Percentiles rank a stretch among this genome's conserved stretches.
These are phyloP conservation scores for Acanthococcus lagerstroemiae DNA, from an alignment of 2,888 invertebrate species.

Conservation along the genomic window DNA sequence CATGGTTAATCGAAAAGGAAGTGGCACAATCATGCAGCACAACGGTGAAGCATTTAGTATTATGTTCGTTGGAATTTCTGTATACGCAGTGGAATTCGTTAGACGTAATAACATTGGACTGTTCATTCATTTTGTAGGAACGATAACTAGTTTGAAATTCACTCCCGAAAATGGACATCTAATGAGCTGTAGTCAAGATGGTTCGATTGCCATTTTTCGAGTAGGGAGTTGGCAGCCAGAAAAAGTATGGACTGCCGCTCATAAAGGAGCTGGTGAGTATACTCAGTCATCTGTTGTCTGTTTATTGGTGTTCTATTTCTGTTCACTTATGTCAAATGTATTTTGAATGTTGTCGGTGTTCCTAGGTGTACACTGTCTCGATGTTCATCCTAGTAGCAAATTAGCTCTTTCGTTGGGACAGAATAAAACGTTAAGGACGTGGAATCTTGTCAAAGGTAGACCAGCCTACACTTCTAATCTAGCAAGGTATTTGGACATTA, in stretches of 20 bases:
- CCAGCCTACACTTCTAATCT: constrained; percentile 83
- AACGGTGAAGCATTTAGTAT: constrained; percentile 48
- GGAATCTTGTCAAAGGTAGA: constrained; percentile 88
- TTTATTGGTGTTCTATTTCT: neutral
- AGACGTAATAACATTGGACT: neutral
- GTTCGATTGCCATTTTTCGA: constrained; percentile 67
- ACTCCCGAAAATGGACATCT: constrained; percentile 66
- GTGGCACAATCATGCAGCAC: constrained; percentile 71
- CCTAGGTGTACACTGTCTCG: constrained; percentile 58
- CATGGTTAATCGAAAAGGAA: constrained; percentile 63
- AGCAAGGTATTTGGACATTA: constrained; percentile 48
- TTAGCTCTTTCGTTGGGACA: constrained; percentile 75
- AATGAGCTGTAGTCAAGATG: constrained; percentile 75
- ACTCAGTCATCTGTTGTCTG: neutral
- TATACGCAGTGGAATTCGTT: neutral
- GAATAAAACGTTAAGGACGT: constrained; percentile 74
- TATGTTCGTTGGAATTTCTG: neutral
- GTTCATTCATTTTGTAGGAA: constrained; percentile 43
- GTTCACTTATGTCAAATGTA: neutral
- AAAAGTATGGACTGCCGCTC: constrained; percentile 71
- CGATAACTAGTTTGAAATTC: constrained; percentile 68
- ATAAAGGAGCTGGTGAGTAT: constrained; percentile 47
- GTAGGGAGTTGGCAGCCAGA: constrained; percentile 78
- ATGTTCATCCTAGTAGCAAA: constrained; percentile 82
- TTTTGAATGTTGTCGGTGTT: no score